Evolutionary conservation across 2,113 vertebrate species (phyloP), one percentile per base, ranked within the genome.

Genomic region (Castor canadensis): DNA sequence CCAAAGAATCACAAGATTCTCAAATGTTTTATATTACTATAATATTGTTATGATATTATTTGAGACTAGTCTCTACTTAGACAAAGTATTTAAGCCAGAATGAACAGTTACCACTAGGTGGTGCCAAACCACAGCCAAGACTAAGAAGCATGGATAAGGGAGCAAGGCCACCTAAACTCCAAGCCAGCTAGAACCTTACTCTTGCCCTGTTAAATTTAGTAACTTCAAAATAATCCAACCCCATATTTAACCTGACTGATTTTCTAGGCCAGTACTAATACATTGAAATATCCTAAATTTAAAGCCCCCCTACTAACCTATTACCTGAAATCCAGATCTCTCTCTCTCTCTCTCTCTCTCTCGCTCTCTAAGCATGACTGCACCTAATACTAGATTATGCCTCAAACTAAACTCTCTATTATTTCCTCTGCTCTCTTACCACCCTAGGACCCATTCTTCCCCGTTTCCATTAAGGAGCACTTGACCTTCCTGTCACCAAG

Each of bases 101-200:
- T 58, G 22, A 81, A 56, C 24, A 49, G 11, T 0, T 64, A 87
- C 95, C 97, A 96, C 94, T 90, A 96, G 96, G 66, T 96, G 96
- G 97, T n/a, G 93, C 90, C 96, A 97, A 87, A 93, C 28, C 19
- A 9, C 0, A 94, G 69, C 35, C 32, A 17, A 3, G 69, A 79
- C 45, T 17, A 47, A 67, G n/a, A 60, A 56, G 9, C 49, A 77
- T 56, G 69, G 26, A 35, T 43, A 2, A 52, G n/a, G 17, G 13
- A 77, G 35, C 15, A 62, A 28, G 17, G 30, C 32, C 19, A 45
- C 7, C 17, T 9, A n/a, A 54, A n/a, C 16, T 54, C 64, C 45
- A 52, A 38, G 1, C 71, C 40, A 75, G 43, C 76, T 45, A 85
- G 28, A 60, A 88, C 8, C 6, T 64, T 0, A 32, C 43, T 60